phyloP scores from a whole-genome alignment of 2,888 invertebrate genomes.

The Cantharis lateralis region DNA sequence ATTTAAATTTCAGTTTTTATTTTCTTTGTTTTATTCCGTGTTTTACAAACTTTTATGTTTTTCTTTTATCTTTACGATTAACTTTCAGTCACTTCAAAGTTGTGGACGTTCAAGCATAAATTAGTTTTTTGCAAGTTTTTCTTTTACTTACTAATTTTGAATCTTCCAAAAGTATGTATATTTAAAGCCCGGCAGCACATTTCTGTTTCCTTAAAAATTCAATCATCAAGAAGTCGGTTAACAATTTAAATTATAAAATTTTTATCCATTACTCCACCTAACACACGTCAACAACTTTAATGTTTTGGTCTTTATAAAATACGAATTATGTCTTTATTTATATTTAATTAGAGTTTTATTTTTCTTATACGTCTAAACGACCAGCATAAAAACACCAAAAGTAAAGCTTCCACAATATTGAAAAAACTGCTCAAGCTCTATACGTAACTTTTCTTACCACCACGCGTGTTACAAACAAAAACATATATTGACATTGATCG shows the following conservation, averaged over 20 bases:
- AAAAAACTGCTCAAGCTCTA: neutral
- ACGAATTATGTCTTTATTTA: neutral
- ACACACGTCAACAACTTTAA: neutral
- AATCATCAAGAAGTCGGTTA: neutral
- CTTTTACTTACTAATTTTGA: neutral
- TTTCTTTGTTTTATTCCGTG: neutral
- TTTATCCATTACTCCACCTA: neutral
- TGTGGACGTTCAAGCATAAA: neutral
- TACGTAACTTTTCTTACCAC: neutral
- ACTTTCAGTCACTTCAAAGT: neutral
- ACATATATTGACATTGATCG: neutral
- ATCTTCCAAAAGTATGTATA: neutral
- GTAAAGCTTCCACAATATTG: neutral
- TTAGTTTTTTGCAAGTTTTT: neutral
- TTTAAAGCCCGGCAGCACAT: neutral
- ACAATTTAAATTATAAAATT: neutral
- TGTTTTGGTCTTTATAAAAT: neutral
- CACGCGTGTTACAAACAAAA: neutral
- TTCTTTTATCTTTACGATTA: neutral
- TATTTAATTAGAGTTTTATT: neutral
- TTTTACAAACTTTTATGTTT: neutral
- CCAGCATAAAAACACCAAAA: neutral
- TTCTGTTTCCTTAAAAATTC: neutral
- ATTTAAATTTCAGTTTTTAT: neutral
- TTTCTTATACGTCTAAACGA: neutral